These are phyloP conservation scores for Trypoxylon attenuatum DNA, from an alignment of 2,888 invertebrate species.

Conservation along the genomic window DNA sequence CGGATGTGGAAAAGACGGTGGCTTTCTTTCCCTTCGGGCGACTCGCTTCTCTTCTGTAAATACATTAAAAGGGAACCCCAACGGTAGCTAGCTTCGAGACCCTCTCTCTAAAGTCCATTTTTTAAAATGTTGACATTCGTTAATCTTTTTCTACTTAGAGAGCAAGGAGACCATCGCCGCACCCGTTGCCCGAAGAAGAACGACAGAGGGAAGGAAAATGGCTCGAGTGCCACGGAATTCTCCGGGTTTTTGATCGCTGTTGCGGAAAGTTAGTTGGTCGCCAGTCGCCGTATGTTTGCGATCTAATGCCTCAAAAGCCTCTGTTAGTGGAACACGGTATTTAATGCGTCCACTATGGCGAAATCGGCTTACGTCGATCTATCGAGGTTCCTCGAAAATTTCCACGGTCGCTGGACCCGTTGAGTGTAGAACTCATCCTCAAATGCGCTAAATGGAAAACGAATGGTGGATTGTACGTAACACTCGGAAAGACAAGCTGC, in stretches of 20 bases:
- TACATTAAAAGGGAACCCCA: constrained; percentile 42
- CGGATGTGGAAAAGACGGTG: constrained; percentile 60
- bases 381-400: too few species aligned
- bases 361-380: too few species aligned
- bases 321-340: not conserved
- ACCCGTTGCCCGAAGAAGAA: not conserved
- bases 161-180: not conserved
- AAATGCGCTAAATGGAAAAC: too few species aligned
- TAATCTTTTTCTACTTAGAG: constrained; percentile 17
- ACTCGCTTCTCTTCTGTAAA: constrained; percentile 48
- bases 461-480: too few species aligned
- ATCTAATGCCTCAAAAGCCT: not conserved
- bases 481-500: too few species aligned
- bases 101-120: constrained; percentile 20
- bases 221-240: not conserved
- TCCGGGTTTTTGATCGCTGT: not conserved
- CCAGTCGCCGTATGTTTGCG: not conserved
- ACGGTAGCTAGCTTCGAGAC: not conserved
- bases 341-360: too few species aligned
- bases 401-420: too few species aligned
- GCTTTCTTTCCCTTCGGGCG: constrained; percentile 49
- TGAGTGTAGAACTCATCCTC: too few species aligned
- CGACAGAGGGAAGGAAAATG: not conserved
- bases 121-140: constrained; percentile 42
- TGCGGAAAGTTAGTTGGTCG: not conserved